Conservation (phyloP, 64 coral and sea anemone species). For the Platygyra sinensis region DNA sequence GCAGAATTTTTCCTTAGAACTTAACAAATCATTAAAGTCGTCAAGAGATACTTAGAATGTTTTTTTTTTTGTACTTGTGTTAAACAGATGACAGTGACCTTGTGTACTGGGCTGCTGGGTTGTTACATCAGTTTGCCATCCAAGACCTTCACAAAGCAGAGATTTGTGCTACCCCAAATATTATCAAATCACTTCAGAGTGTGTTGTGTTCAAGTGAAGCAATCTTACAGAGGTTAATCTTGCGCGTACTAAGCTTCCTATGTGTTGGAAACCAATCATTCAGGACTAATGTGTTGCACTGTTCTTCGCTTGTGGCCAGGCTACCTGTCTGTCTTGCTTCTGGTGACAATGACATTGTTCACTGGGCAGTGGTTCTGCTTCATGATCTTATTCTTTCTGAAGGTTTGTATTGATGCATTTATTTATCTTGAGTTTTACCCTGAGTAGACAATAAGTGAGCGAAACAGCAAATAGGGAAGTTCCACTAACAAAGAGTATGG, state of each 20-base stretch:
- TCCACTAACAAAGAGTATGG: too few species aligned
- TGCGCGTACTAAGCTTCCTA: constrained; percentile 85
- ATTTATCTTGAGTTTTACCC: too few species aligned
- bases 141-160: constrained; percentile 70
- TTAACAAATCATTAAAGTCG: neutral
- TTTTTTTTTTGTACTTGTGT: neutral
- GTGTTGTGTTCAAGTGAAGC: constrained; percentile 88
- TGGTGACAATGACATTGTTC: constrained; percentile 87
- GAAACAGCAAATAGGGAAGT: too few species aligned
- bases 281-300: constrained; percentile 53
- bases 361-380: constrained; percentile 90
- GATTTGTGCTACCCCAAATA: constrained; percentile 84
- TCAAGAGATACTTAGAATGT: neutral
- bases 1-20: too few species aligned
- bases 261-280: constrained; percentile 79
- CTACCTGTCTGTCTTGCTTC: constrained; percentile 91
- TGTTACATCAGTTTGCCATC: constrained; percentile 89
- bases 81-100: constrained; percentile 88
- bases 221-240: constrained; percentile 85
- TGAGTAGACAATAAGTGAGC: too few species aligned
- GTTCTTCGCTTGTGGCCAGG: constrained; percentile 66
- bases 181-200: constrained; percentile 78
- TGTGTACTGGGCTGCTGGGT: constrained; percentile 90
- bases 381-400: constrained; percentile 86
- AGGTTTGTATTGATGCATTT: constrained; percentile 42